Conservation (phyloP, 2,797 vertebrate species). For the Ptychobarbus kaznakovi region DNA sequence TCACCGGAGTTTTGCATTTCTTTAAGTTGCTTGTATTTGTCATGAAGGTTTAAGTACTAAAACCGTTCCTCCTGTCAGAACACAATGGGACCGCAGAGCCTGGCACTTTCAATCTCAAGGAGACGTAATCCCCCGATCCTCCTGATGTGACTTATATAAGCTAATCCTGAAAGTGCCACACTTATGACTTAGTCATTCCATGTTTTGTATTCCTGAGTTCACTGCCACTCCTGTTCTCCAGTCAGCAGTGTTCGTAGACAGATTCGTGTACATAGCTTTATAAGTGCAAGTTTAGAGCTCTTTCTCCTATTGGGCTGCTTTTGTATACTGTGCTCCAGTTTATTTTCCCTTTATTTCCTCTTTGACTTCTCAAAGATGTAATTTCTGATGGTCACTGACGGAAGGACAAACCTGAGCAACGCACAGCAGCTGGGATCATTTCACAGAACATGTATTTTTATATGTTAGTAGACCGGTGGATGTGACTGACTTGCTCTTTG, state of each 20-base stretch:
- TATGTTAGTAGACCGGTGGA: slow-evolving; percentile 84
- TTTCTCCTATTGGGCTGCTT: slow-evolving; percentile 79
- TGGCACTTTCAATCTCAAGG: slow-evolving; percentile 74
- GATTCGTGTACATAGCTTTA: slow-evolving; percentile 88
- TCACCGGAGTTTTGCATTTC: slow-evolving; percentile 14
- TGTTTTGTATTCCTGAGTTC: slow-evolving; percentile 81
- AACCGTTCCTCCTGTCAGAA: slow-evolving; percentile 75
- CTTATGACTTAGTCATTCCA: slow-evolving; percentile 88
- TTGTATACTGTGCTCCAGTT: slow-evolving; percentile 80
- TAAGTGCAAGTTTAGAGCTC: slow-evolving; percentile 72
- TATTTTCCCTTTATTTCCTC: slow-evolving; percentile 44
- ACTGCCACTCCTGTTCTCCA: slow-evolving; percentile 79
- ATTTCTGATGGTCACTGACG: slow-evolving; percentile 55
- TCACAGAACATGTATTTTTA: slow-evolving; percentile 86
- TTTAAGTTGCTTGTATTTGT: slow-evolving; percentile 78
- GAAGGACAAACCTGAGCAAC: slow-evolving; percentile 69
- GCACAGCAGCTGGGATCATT: slow-evolving; percentile 71
- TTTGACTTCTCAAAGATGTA: slow-evolving; percentile 53
- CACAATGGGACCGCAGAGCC: slow-evolving; percentile 62
- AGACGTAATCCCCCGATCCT: slow-evolving; percentile 50
- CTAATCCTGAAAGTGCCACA: slow-evolving; percentile 89
- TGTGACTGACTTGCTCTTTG: slow-evolving; percentile 73
- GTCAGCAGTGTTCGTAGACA: slow-evolving; percentile 87
- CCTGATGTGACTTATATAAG: slow-evolving; percentile 82
- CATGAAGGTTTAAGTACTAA: slow-evolving; percentile 81